These are phyloP conservation scores for Torymus auratus DNA, from an alignment of 2,888 invertebrate species.

Conservation along the genomic window DNA sequence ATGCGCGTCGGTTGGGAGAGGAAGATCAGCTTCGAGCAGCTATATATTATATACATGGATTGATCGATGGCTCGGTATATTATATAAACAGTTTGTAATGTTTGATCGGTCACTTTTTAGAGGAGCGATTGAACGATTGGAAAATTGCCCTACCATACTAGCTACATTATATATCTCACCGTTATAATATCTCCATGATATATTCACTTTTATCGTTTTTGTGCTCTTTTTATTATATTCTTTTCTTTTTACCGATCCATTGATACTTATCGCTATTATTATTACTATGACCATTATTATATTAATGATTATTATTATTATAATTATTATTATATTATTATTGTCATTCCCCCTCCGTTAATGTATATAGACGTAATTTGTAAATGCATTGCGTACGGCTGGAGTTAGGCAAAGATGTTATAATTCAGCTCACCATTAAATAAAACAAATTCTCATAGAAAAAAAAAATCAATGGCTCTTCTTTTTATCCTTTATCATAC, in stretches of 20 bases:
- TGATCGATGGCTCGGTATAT: slow-evolving; percentile 46
- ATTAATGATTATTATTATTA: slow-evolving; percentile 53
- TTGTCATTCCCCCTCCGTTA: slow-evolving; percentile 33
- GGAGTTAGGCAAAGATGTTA: slow-evolving; percentile 56
- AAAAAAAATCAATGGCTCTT: neutral
- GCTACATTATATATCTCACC: slow-evolving; percentile 46
- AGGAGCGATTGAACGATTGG: slow-evolving; percentile 8
- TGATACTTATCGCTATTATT: slow-evolving; percentile 57
- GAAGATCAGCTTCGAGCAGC: slow-evolving; percentile 64
- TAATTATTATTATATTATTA: neutral
- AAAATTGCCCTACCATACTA: slow-evolving; percentile 56
- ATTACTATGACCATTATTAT: neutral
- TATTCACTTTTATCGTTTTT: slow-evolving; percentile 43
- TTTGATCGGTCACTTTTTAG: too few relatives aligned
- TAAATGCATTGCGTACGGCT: slow-evolving; percentile 58
- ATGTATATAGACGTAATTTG: slow-evolving; percentile 57
- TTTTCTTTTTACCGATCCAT: slow-evolving; percentile 13
- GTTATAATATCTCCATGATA: slow-evolving; percentile 67
- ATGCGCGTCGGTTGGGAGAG: slow-evolving; percentile 60
- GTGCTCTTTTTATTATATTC: slow-evolving; percentile 4
- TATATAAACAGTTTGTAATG: too few relatives aligned
- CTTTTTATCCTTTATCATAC: neutral
- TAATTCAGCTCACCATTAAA: slow-evolving; percentile 58
- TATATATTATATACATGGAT: neutral
- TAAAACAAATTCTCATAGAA: slow-evolving; percentile 42